phyloP scores from a whole-genome alignment of 2,888 invertebrate genomes.

The Epistrophe eligans region DNA sequence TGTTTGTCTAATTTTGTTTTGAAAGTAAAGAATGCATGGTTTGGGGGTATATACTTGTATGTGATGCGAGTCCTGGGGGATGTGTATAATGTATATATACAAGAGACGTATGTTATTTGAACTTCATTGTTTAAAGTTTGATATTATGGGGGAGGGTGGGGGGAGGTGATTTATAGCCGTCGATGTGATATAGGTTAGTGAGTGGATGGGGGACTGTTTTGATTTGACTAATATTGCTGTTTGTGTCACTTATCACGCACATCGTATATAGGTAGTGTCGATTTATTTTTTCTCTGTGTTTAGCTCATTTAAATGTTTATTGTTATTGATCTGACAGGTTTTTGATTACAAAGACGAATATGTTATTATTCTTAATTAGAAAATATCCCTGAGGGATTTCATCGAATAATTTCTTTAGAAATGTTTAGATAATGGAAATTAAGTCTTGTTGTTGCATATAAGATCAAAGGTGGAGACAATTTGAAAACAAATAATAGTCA shows the following conservation, averaged over 20 bases:
- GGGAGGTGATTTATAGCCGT: neutral
- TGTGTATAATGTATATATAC: neutral
- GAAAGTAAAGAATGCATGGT: slow-evolving; percentile 32
- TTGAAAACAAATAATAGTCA: neutral
- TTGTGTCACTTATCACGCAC: slow-evolving; percentile 33
- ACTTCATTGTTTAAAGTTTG: slow-evolving; percentile 22
- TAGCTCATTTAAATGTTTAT: slow-evolving; percentile 51
- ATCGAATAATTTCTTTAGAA: neutral
- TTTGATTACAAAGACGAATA: slow-evolving; percentile 31
- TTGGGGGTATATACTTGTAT: neutral
- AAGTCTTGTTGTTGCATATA: neutral
- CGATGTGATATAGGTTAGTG: slow-evolving; percentile 1
- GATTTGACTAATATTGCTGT: slow-evolving; percentile 44
- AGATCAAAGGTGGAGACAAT: neutral
- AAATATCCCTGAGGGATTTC: neutral
- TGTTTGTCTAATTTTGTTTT: slow-evolving; percentile 64
- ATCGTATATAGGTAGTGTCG: slow-evolving; percentile 8
- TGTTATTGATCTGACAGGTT: slow-evolving; percentile 62
- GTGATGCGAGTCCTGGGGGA: neutral
- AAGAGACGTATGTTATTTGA: slow-evolving; percentile 2
- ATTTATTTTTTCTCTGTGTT: neutral
- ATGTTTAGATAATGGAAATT: neutral
- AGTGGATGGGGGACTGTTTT: slow-evolving; percentile 8
- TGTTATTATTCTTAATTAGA: neutral
- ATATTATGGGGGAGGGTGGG: neutral